Conservation (phyloP, 2,888 invertebrate genomes). For the Lochmaea crataegi region DNA sequence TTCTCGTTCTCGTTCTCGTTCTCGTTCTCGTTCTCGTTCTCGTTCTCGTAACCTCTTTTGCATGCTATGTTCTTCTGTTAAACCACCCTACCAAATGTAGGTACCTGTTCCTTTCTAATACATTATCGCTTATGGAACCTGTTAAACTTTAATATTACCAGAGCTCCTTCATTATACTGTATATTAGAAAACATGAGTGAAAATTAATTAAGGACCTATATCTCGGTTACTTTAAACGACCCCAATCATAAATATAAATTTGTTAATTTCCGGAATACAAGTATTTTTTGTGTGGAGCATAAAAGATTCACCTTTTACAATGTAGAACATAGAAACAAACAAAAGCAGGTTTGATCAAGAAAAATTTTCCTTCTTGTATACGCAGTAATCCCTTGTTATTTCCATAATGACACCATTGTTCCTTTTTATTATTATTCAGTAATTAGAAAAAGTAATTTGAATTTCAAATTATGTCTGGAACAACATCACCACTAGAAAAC, state of each 20-base stretch:
- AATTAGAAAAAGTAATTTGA: slow-evolving; percentile 36
- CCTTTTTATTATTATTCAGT: slow-evolving; percentile 33
- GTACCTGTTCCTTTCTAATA: too few relatives aligned
- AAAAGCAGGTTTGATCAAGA: slow-evolving; percentile 27
- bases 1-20: too few relatives aligned
- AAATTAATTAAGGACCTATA: too few relatives aligned
- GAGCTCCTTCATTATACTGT: too few relatives aligned
- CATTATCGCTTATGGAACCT: too few relatives aligned
- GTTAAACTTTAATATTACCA: too few relatives aligned
- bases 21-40: too few relatives aligned
- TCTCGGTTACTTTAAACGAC: too few relatives aligned
- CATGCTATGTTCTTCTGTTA: too few relatives aligned
- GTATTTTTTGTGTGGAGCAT: slow-evolving; percentile 8
- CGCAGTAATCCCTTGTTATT: slow-evolving; percentile 25
- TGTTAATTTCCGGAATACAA: slow-evolving; percentile 17
- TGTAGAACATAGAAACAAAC: slow-evolving; percentile 23
- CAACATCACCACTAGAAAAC: slow-evolving; percentile 13
- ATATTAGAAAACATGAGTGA: too few relatives aligned
- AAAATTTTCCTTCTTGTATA: slow-evolving; percentile 21
- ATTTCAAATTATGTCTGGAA: slow-evolving; percentile 30
- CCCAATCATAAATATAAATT: slow-evolving; percentile 2
- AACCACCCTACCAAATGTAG: too few relatives aligned
- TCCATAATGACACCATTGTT: slow-evolving; percentile 34
- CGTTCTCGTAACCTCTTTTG: too few relatives aligned
- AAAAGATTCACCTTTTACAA: slow-evolving; percentile 19